Evolutionary conservation across 53 echinoderm and acorn worm species (phyloP), one percentile per base, ranked within the genome.

Genomic region (Glandiceps talaboti): DNA sequence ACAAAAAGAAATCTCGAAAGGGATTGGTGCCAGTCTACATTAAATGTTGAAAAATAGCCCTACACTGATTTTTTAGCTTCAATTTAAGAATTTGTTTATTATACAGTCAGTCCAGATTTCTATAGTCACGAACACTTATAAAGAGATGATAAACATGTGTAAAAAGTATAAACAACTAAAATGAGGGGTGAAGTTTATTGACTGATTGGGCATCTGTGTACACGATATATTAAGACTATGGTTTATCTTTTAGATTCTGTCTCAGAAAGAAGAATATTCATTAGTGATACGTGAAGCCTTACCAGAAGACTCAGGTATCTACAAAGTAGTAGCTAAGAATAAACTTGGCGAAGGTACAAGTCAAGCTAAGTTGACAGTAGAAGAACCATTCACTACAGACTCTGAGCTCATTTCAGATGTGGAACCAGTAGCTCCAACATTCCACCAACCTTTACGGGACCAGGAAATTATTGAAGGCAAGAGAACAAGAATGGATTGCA

Each of bases 291-390:
- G 75, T 6, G 33, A 77, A 28, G 84, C 76, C 14, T 77, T 73
- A 26, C 86, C 85, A 1, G 91, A 88, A 0, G 88, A 91, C 32
- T 29, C 81, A 0, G 91, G 91, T 33, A 84, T 75, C n/a, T 91
- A 86, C 86, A 88, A 25, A 31, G 79, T 32, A 0, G 32, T 31
- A 27, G 79, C 79, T 32, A 78, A 32, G 26, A 78, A 78, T 26
- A 31, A 30, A 26, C 32, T 32, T 6, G 79, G 79, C 1, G 79
- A 78, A 32, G 79, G 33, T 78, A 31, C 1, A 6, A 78, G 32
- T 27, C 32, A 32, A 27, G 31, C 79, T 1, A 78, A 32, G 1
- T 27, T 78, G 1, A 78, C n/a, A 32, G 79, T 78, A 1, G 79
- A 78, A 78, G 31, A 78, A 32, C 79, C 32, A 6, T 26, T 26